Base-by-base conservation (phyloP, 2,888 invertebrate genomes). In the Drosophila diplacantha region DNA sequence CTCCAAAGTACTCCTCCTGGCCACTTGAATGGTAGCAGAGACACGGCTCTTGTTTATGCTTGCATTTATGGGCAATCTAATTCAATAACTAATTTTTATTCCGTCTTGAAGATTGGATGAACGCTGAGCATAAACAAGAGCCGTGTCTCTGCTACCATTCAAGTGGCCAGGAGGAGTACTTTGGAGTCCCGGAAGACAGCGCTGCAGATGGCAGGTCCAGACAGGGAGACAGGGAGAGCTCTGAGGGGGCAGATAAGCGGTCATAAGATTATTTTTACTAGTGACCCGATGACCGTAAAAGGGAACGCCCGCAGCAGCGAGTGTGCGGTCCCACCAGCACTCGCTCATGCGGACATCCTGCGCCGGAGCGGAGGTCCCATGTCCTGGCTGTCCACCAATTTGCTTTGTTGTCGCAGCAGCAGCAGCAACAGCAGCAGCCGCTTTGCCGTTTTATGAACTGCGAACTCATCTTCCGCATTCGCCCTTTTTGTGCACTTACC, bases 201-300 rank as follows among this genome's bases (percentile, higher is more conserved):
- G 3, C 52, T 53, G 64, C 53, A 16, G 65, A n/a, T 63, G 64
- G 26, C 65, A 64, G 64, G 39, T 8, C 35, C n/a, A n/a, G 18
- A 20, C 5, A 14, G 38, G 20, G 38, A 5, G 18, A 3, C 11
- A 20, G 38, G 12, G 39, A 20, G 38, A 14, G 39, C 26, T 46
- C 47, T 44, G 37, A 16, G 20, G 34, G 54, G 47, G 39, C 63
- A 63, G 54, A 64, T 34, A 54, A 64, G 63, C 54, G 55, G 54
- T 54, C 46, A 66, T 56, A 71, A 71, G 62, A 65, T 73, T 58
- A 47, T 62, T 68, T 66, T 56, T 64, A 59, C 50, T 61, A 20
- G 58, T 69, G 59, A 61, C 69, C 72, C 67, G 53, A 58, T 56
- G 67, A 58, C 64, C 75, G 53, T 77, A 66, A 77, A 64, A 74